Base-by-base conservation (phyloP, 2,797 vertebrate species). In the Arctocebus calabarensis region DNA sequence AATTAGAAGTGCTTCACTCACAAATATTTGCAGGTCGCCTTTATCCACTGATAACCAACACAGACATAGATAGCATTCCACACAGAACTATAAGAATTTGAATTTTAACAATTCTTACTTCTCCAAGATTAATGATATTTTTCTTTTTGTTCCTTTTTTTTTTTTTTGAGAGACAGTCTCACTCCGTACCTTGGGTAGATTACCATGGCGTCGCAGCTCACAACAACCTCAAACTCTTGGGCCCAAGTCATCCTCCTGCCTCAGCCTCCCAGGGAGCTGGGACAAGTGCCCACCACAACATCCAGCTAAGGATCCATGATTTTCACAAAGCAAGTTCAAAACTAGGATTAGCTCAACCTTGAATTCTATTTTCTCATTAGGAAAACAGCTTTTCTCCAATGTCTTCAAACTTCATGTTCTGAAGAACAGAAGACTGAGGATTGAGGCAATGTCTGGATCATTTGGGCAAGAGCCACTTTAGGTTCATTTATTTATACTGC, bases 271-370 rank as follows among this genome's bases (percentile, higher is more conserved):
- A 48, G 48, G 48, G 14, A 48, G 48, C 48, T 48, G 13, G 48
- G 48, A 48, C 48, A 48, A 48, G 48, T 14, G 14, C 48, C 48
- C 13, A 48, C 3, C 48, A 48, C 48, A 48, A 48, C 48, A 48
- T 48, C 48, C 48, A 48, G 48, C 48, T 48, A 48, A 83, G 66
- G 23, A 27, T 77, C 17, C 79, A 62, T 29, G 64, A 57, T 62
- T 88, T 90, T 95, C 86, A 74, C 19, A 81, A 4, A 78, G 55
- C 79, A 94, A 57, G 64, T 77, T 82, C 75, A 70, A 92, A 94
- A 59, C 19, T 22, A 64, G 3, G 40, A 62, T 43, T 59, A 73
- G 1, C 48, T 94, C 27, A 43, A 10, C 55, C 27, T 16, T 37
- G n/a, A 92, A n/a, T 66, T 71, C 48, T n/a, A 40, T 23, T 57